A percentile compares a stretch with the other conserved stretches of the same genome.
Evolutionary conservation across 2,797 vertebrate genomes (phyloP).

Genomic region (Peromyscus melanophrys): DNA sequence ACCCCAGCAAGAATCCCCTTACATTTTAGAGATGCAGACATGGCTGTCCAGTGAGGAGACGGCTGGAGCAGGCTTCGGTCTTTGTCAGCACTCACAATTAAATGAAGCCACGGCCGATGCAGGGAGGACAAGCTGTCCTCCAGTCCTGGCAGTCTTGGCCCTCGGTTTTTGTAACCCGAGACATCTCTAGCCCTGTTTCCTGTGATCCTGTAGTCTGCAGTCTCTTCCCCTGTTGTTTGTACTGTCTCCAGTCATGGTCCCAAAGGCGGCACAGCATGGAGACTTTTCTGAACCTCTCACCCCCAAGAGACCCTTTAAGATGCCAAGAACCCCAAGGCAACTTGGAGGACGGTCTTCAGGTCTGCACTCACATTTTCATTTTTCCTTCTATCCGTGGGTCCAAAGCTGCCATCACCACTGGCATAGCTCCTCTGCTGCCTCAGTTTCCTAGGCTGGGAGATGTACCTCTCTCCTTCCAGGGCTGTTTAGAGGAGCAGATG

Average conservation of each 20-base stretch:
- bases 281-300: conserved; percentile 47
- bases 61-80: conserved; percentile 56
- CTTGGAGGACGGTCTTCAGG: neutral
- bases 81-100: conserved; percentile 26
- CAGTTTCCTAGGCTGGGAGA: neutral
- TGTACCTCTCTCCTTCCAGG: accelerated
- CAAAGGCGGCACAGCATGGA: conserved; percentile 59
- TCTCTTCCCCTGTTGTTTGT: neutral
- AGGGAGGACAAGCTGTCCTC: conserved; percentile 64
- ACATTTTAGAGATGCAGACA: neutral
- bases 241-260: conserved; percentile 69
- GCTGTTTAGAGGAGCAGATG: neutral
- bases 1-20: neutral
- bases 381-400: neutral
- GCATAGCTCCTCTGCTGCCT: neutral
- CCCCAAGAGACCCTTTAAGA: neutral
- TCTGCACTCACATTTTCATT: accelerated
- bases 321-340: neutral
- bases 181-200: conserved; percentile 65
- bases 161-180: neutral
- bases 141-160: neutral
- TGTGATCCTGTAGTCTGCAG: neutral
- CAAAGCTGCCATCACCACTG: neutral
- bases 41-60: neutral
- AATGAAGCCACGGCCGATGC: conserved; percentile 57